These are phyloP conservation scores for Equus przewalskii DNA, from an alignment of 2,113 vertebrate species.

Conservation along the genomic window DNA sequence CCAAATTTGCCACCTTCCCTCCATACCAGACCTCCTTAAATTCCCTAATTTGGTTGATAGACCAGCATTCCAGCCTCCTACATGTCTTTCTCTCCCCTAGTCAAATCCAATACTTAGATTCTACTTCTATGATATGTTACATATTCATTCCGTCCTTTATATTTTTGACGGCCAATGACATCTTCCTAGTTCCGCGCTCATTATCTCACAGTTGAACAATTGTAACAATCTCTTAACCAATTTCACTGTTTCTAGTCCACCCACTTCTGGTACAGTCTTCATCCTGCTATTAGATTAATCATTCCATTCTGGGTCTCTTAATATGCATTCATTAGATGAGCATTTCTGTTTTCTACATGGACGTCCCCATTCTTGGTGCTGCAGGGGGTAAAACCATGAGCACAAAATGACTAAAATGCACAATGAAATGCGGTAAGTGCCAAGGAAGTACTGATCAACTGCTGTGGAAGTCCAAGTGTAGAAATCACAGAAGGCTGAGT, in stretches of 20 bases:
- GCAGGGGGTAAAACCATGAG: neutral
- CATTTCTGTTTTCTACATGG: neutral
- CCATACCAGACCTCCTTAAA: neutral
- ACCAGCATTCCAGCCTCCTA: neutral
- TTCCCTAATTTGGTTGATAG: neutral
- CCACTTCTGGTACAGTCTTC: neutral
- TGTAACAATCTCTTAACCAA: neutral
- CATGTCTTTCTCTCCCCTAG: neutral
- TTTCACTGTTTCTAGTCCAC: neutral
- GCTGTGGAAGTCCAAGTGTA: neutral
- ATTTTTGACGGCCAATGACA: neutral
- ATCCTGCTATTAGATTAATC: neutral
- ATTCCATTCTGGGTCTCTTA: neutral
- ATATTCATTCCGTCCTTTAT: neutral
- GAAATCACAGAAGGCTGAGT: neutral
- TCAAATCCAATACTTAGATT: neutral
- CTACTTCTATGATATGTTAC: neutral
- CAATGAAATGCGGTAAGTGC: neutral
- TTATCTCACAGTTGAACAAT: neutral
- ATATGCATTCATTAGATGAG: neutral
- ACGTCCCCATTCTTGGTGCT: neutral
- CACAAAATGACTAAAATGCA: neutral
- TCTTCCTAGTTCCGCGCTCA: neutral
- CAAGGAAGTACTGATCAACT: neutral
- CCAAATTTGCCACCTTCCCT: neutral